A percentile compares a stretch with the other conserved stretches of the same genome.
phyloP scores from a whole-genome alignment of 2,797 vertebrate genomes.

The Lepilemur septentrionalis region DNA sequence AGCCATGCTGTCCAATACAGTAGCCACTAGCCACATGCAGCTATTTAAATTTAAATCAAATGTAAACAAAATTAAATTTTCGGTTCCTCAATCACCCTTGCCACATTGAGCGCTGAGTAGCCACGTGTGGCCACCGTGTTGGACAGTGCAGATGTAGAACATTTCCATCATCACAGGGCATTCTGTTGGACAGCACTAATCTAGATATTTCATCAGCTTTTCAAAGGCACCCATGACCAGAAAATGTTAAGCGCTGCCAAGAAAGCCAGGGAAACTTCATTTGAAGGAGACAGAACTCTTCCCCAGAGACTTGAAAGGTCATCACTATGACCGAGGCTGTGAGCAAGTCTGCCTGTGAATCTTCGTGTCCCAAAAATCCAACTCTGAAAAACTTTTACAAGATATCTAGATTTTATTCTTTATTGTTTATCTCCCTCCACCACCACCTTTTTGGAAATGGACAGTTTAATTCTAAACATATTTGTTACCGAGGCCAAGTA shows the following conservation, averaged over 20 bases:
- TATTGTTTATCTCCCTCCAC: background rate
- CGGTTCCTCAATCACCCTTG: background rate
- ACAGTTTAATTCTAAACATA: background rate
- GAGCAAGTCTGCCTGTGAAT: background rate
- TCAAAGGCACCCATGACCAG: background rate
- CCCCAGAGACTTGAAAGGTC: background rate
- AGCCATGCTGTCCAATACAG: background rate
- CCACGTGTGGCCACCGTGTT: fast-evolving
- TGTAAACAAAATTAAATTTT: background rate
- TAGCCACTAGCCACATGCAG: background rate
- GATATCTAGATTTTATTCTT: background rate
- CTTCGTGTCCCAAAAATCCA: background rate
- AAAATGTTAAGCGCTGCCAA: background rate
- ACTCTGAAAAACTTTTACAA: background rate
- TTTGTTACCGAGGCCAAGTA: background rate
- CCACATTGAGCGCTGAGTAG: background rate
- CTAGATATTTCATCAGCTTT: background rate
- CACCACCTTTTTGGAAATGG: background rate
- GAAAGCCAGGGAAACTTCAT: background rate
- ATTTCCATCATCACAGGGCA: background rate
- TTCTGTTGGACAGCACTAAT: background rate
- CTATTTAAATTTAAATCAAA: background rate
- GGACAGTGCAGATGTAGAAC: fast-evolving
- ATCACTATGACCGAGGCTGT: background rate
- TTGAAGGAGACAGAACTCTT: background rate